Base-by-base conservation (phyloP, 2,113 vertebrate genomes). In the Genyomyrus donnyi region DNA sequence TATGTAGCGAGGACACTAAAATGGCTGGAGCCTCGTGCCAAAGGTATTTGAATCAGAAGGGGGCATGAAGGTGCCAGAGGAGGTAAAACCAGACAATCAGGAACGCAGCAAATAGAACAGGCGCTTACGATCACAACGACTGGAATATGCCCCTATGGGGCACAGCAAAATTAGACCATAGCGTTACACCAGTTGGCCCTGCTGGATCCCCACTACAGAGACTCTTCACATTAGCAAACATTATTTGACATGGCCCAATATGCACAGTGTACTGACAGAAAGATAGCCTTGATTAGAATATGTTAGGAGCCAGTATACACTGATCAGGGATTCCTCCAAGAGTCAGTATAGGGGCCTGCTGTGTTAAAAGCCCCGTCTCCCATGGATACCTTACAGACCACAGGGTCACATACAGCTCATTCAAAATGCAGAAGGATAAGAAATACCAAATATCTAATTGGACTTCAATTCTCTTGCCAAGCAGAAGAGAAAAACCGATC, bases 71-170 rank as follows among this genome's bases (percentile, higher is more conserved):
- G 70, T 39, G 50, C 27, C 19, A 89, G 89, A n/a, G 91, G 92
- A 92, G 94, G 92, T 92, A 91, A 92, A 93, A 92, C 90, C 90
- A 91, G 91, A 91, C 94, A 93, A 94, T 94, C 92, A 94, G 93
- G 93, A 95, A 94, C 90, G 90, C 93, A 93, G 94, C 94, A 96
- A 95, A 95, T 95, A 95, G 94, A 95, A 93, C 93, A 95, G 94
- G 95, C 94, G 94, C 95, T 95, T 95, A 94, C 92, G 93, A 94
- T 95, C 93, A 94, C 93, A 92, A 93, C 94, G 92, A 93, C 93
- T 90, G 94, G 95, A 92, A 94, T 91, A 90, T 90, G 90, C 92
- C 94, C 91, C 95, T 92, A 92, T 91, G 88, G 95, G 95, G 94
- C 56, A 91, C 94, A 92, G 92, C 93, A 53, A 94, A 94, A 94